Base-by-base conservation (phyloP, 2,113 vertebrate species). In the Megalops atlanticus region DNA sequence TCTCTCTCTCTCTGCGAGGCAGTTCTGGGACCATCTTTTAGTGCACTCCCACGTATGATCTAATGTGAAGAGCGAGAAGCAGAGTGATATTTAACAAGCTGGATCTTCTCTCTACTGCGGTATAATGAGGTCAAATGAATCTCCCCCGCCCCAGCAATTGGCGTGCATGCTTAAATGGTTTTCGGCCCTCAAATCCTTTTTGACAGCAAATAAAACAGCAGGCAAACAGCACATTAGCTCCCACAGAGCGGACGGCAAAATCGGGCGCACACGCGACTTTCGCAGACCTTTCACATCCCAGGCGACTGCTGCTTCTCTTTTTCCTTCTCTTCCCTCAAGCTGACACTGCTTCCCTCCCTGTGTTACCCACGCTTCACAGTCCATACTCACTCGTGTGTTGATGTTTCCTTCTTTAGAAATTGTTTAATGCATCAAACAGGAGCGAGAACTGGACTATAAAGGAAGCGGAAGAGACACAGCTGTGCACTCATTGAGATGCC, bases 101-200 rank as follows among this genome's bases (percentile, higher is more conserved):
- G 95, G 95, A 96, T 98, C 95, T 95, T 94, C 95, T 95, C 95
- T 98, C 98, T 98, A 98, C 97, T 97, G 97, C 96, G 91, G 96
- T 96, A 96, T 98, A 99, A 99, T 98, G 97, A 99, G 97, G 98
- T 99, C 98, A 99, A 98, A 97, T 97, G 96, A 97, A 97, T 95
- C 95, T 95, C 96, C 96, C 93, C 92, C 58, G 8, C n/a, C 5
- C 54, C 10, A 16, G 95, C 94, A 94, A 93, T 92, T 96, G 95
- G 94, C 95, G 96, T 94, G 94, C 96, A 96, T 96, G 96, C 97
- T 96, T 96, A 97, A 96, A 96, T 96, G 95, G 92, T 94, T 97
- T 93, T 93, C 86, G 93, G n/a, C n/a, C 96, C 93, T 95, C 95
- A 96, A 97, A 99, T 98, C 91, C 94, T 94, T 96, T 94, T 94